Conservation (phyloP, 2,888 invertebrate species). For the Tetropium fuscum region DNA sequence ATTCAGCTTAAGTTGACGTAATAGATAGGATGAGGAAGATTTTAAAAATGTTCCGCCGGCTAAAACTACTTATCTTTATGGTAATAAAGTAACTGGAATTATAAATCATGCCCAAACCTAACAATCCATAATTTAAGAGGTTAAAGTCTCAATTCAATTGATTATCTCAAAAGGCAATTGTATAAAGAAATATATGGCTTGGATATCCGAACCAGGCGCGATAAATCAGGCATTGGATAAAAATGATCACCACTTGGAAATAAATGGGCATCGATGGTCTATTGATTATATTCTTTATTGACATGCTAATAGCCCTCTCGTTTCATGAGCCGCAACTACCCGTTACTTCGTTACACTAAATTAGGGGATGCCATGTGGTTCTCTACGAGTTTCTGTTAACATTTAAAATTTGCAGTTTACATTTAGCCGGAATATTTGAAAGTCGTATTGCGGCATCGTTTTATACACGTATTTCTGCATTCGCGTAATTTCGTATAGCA, state of each 20-base stretch:
- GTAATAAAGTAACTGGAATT: conserved; percentile 11
- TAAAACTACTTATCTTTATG: conserved; percentile 26
- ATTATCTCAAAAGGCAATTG: conserved; percentile 54
- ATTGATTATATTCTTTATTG: conserved; percentile 58
- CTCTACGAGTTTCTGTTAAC: conserved; percentile 15
- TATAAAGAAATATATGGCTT: conserved; percentile 58
- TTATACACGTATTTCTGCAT: no score
- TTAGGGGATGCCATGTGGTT: conserved; percentile 19
- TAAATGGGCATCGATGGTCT: conserved; percentile 58
- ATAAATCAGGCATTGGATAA: conserved; percentile 59
- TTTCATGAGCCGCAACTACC: conserved; percentile 7
- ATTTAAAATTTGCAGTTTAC: not conserved
- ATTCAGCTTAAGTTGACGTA: no score
- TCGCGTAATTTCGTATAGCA: no score
- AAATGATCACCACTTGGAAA: conserved; percentile 59
- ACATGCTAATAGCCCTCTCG: conserved; percentile 49
- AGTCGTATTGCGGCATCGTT: no score
- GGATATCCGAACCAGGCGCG: conserved; percentile 58
- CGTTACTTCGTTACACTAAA: conserved; percentile 17
- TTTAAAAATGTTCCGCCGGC: no score
- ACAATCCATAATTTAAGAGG: conserved; percentile 36
- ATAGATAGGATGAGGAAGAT: no score
- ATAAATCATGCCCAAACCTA: conserved; percentile 17
- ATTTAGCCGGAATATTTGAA: no score
- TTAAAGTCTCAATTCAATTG: conserved; percentile 40